Evolutionary conservation across 2,888 invertebrate genomes (phyloP), one percentile per base, ranked within the genome.

Genomic region (Chloroclysta siterata): DNA sequence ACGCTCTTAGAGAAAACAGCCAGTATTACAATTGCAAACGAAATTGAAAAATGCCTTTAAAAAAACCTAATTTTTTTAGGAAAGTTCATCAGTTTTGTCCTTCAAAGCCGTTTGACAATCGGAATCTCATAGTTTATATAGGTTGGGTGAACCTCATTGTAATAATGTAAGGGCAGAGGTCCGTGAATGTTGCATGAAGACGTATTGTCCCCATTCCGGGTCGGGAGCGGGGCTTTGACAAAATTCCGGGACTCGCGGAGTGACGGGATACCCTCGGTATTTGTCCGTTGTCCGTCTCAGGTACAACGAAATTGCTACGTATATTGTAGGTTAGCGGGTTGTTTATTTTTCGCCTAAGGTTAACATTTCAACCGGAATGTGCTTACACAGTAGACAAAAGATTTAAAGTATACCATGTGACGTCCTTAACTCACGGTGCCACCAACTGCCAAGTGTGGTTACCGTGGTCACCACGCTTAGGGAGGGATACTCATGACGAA

Each of bases 141-240:
- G 80, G 77, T 74, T 72, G 73, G 74, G 72, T 77, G 75, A 77
- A 78, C 78, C 74, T 80, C 76, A 77, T 82, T 82, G 82, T 84
- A 83, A 84, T 84, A 83, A 84, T 81, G 80, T 80, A 75, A 75
- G 78, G 77, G 79, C 78, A 79, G 73, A 75, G 82, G 73, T 77
- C 81, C 84, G 82, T 84, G 83, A 85, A 88, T 85, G 84, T 84
- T 84, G 79, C 80, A 87, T 83, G 85, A 85, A 89, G 88, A 88
- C 76, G 82, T 87, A 88, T 87, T 82, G 83, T 83, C 72, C 81
- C 77, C 83, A 84, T 83, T 82, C 80, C 80, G 74, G 72, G 77
- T 74, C 74, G 74, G 72, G 76, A 74, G 75, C 73, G 71, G 76
- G 83, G 87, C 88, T 85, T 86, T 88, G 87, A 90, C 88, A 83